Conservation (phyloP, 2,797 vertebrate genomes). For the Ispidina lecontei region DNA sequence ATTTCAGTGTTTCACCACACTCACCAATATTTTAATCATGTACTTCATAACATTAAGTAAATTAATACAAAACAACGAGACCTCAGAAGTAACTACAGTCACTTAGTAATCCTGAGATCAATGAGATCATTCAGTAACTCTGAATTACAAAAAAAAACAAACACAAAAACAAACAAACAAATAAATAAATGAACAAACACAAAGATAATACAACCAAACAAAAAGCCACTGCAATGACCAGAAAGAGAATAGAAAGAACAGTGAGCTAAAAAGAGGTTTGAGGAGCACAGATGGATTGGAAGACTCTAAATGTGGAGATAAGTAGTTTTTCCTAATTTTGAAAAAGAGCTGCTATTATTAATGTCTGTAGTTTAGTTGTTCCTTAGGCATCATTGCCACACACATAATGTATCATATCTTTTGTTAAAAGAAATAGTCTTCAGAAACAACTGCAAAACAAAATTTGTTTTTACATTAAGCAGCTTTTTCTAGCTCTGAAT, state of each 20-base stretch:
- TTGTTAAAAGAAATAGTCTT: not conserved
- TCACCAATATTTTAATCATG: not conserved
- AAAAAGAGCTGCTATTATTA: not conserved
- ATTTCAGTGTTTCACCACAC: not conserved
- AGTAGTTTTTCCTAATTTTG: not conserved
- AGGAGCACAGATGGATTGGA: not conserved
- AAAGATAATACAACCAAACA: too few species aligned
- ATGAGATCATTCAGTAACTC: not conserved
- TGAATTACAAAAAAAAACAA: not conserved
- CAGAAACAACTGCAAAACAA: slow-evolving; percentile 13
- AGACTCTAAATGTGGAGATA: not conserved
- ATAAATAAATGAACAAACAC: too few species aligned
- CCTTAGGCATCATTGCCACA: not conserved
- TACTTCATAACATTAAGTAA: slow-evolving; percentile 19
- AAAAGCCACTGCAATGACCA: not conserved
- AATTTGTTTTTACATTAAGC: not conserved
- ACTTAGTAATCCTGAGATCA: slow-evolving; percentile 38
- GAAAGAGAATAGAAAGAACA: not conserved
- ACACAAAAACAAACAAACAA: too few species aligned
- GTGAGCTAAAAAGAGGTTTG: not conserved
- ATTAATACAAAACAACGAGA: slow-evolving; percentile 23
- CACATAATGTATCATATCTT: not conserved
- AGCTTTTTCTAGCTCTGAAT: slow-evolving; percentile 28
- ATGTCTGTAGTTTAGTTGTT: not conserved
- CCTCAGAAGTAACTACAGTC: not conserved